These are phyloP conservation scores for Oncorhynchus masou DNA, from an alignment of 2,113 vertebrate genomes.

Conservation along the genomic window DNA sequence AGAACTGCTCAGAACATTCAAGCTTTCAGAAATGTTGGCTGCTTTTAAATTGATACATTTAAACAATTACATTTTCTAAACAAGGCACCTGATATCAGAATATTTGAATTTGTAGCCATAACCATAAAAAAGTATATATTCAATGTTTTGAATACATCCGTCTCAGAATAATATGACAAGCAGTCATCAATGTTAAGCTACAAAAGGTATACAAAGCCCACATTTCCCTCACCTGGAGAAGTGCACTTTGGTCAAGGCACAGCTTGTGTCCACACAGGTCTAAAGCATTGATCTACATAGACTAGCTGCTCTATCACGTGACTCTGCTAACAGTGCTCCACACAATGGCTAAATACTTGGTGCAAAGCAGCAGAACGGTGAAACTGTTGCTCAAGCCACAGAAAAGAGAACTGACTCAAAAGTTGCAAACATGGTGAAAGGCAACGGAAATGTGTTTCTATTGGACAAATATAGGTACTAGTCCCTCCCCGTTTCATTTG, in stretches of 20 bases:
- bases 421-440: slow-evolving; percentile 36
- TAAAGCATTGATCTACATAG: slow-evolving; percentile 1
- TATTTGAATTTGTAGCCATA: slow-evolving; percentile 14
- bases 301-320: slow-evolving; percentile 51
- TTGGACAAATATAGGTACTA: no score
- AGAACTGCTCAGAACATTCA: slow-evolving; percentile 1
- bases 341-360: slow-evolving; percentile 24
- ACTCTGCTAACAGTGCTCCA: slow-evolving; percentile 22
- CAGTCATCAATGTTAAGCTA: slow-evolving; percentile 25
- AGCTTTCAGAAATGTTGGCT: slow-evolving; percentile 17
- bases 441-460: neutral
- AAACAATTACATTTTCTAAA: slow-evolving; percentile 2
- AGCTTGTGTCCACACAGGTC: slow-evolving; percentile 1
- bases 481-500: no score
- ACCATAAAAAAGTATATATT: slow-evolving; percentile 13
- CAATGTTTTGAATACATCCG: slow-evolving; percentile 3
- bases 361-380: slow-evolving; percentile 11
- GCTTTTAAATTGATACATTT: neutral
- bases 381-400: slow-evolving; percentile 27
- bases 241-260: slow-evolving; percentile 67
- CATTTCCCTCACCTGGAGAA: slow-evolving; percentile 52
- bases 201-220: slow-evolving; percentile 55
- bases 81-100: slow-evolving; percentile 21
- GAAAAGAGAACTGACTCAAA: slow-evolving; percentile 4
- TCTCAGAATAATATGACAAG: slow-evolving; percentile 14